Evolutionary conservation across 1,140 invertebrate species (phyloP).

Genomic region (Episyrphus balteatus): DNA sequence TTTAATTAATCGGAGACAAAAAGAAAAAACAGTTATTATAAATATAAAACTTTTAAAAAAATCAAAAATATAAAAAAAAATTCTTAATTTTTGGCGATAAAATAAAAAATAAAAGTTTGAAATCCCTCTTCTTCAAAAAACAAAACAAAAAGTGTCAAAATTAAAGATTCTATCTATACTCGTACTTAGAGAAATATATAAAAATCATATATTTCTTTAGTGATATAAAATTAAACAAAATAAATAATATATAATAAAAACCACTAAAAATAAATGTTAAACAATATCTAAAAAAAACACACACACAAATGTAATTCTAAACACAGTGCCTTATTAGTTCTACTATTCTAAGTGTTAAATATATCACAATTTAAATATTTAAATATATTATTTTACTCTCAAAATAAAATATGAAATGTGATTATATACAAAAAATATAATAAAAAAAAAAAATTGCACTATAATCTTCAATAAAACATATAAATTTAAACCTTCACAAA

Average conservation of each 20-base stretch:
- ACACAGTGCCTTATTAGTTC: not conserved
- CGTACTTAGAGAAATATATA: too few species aligned
- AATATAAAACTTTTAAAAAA: constrained; percentile 16
- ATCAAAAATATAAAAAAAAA: constrained; percentile 9
- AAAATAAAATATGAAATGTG: not conserved
- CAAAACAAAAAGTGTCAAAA: not conserved
- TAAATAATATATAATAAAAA: not conserved
- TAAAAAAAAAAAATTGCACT: too few species aligned
- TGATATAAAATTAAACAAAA: too few species aligned
- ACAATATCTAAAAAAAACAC: not conserved
- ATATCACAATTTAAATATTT: not conserved
- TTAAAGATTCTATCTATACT: not conserved
- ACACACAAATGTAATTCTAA: not conserved
- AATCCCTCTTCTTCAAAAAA: too few species aligned
- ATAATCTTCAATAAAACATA: constrained; percentile 14
- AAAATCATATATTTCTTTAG: too few species aligned
- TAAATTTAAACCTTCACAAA: constrained; percentile 11
- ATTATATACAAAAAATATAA: too few species aligned
- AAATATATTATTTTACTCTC: not conserved
- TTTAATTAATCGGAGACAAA: constrained; percentile 44
- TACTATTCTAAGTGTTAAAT: not conserved
- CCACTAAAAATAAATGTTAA: not conserved
- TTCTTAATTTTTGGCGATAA: not conserved
- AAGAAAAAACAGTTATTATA: constrained; percentile 17
- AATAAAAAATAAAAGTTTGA: not conserved